A percentile compares a stretch with the other conserved stretches of the same genome.
Evolutionary conservation across 2,888 invertebrate genomes (phyloP).

Genomic region (Cenopis cana): DNA sequence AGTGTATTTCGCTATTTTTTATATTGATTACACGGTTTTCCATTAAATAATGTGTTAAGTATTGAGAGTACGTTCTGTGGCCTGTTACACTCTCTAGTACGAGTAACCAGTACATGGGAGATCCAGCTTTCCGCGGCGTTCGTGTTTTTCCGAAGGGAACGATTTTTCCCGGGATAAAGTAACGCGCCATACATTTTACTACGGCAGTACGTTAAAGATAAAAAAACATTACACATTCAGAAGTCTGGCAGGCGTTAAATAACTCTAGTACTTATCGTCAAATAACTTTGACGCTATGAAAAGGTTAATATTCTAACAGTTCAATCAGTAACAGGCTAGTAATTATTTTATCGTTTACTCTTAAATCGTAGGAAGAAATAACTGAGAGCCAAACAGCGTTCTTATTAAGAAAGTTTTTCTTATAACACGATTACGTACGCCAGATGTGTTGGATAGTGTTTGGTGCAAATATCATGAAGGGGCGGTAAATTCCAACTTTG

Average conservation of each 20-base stretch:
- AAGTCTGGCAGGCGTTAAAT: too few species aligned
- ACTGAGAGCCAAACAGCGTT: slow-evolving; percentile 69
- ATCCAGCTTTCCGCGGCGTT: too few species aligned
- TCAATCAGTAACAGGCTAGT: slow-evolving; percentile 49
- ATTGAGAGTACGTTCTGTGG: not conserved
- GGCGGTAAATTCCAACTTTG: slow-evolving; percentile 47
- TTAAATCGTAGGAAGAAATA: slow-evolving; percentile 61
- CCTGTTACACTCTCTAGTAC: too few species aligned
- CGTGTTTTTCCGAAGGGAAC: too few species aligned
- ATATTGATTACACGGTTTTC: slow-evolving; percentile 4
- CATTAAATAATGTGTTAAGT: not conserved
- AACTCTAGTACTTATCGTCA: not conserved
- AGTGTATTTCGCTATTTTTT: not conserved
- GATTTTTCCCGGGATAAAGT: too few species aligned
- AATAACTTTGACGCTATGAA: not conserved
- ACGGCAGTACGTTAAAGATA: too few species aligned
- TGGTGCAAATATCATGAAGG: slow-evolving; percentile 65
- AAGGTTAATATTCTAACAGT: slow-evolving; percentile 18
- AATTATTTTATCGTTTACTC: slow-evolving; percentile 66
- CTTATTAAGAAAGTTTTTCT: slow-evolving; percentile 84
- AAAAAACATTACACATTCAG: too few species aligned
- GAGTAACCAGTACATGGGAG: too few species aligned
- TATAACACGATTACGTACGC: slow-evolving; percentile 82
- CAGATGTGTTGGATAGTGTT: slow-evolving; percentile 78
- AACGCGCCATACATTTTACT: too few species aligned